Evolutionary conservation across 2,797 vertebrate genomes (phyloP), one percentile per base, ranked within the genome.

Genomic region (Otus scops): DNA sequence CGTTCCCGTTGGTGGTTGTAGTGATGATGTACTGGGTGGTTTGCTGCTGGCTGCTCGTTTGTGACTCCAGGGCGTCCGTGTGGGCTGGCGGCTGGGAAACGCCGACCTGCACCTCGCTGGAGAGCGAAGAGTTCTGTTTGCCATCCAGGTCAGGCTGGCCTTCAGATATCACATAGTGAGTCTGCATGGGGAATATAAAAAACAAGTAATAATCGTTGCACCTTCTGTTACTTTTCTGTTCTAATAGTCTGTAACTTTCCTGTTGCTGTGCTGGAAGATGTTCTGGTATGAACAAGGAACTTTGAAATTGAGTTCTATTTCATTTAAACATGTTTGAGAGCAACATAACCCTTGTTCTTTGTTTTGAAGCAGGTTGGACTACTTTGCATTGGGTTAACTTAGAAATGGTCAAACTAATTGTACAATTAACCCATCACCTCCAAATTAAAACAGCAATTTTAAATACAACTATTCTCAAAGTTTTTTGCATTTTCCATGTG

Each of bases 1-100:
- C 99, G 0, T 97, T 98, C 43, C 99, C 98, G 0, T 99, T 99
- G 95, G 99, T 99, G 61, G 99, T 99, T 3, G 99, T 99, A 4
- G 99, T 99, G 95, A 99, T 99, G 96, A 99, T 99, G 97, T 99
- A 99, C 97, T 99, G 99, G 1, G 99, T 99, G 54, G 99, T 98
- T 80, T 98, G 98, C 77, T 98, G 98, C 87, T 99, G 98, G 96
- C 90, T 97, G 92, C 96, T 71, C 0, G 98, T 47, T n/a, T 98
- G 98, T 23, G 98, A 97, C 57, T 99, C 99, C 97, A 99, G 95
- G 27, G 98, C 89, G 47, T 99, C 99, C 0, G 96, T 47, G 90
- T 98, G 98, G 34, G 97, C 67, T 39, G 98, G 94, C 11, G 97
- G 96, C 95, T 98, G 98, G 63, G 98, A 95, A 47, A 96, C 95